A percentile compares a stretch with the other conserved stretches of the same genome.
These are phyloP conservation scores for Amazona vittata DNA, from an alignment of 2,113 vertebrate species.

Conservation along the genomic window DNA sequence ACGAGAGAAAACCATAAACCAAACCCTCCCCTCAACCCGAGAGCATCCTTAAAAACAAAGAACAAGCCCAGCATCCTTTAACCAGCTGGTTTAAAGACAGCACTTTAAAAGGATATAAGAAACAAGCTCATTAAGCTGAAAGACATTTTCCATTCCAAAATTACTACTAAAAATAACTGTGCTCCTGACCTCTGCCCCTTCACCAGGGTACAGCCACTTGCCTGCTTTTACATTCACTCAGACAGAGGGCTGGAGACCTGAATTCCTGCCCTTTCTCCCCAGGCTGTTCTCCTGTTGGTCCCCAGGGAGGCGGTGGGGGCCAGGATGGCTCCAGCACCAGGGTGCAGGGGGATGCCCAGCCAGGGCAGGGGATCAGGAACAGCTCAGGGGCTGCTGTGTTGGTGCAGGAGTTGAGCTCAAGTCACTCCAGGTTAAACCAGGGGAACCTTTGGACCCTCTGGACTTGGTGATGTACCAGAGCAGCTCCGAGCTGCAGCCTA, in stretches of 20 bases:
- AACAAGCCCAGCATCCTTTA: neutral
- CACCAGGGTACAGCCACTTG: neutral
- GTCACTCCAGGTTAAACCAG: neutral
- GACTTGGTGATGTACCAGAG: neutral
- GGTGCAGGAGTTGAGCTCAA: neutral
- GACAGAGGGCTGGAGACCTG: neutral
- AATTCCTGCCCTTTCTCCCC: neutral
- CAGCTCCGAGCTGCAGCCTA: neutral
- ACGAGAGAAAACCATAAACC: neutral
- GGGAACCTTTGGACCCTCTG: neutral
- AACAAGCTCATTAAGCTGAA: conserved; percentile 55
- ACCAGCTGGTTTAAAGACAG: conserved; percentile 30
- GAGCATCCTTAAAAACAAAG: neutral
- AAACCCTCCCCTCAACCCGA: neutral
- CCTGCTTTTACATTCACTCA: neutral
- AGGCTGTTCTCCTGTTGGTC: neutral
- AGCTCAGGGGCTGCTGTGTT: neutral
- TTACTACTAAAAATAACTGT: conserved; percentile 48
- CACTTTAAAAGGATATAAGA: conserved; percentile 49
- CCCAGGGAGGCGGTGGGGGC: neutral
- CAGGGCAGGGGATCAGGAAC: neutral
- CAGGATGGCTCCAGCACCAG: neutral
- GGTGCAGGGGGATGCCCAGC: neutral
- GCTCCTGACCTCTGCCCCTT: conserved; percentile 44
- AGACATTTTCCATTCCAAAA: conserved; percentile 62